These are phyloP conservation scores for Myotis findleyi DNA, from an alignment of 2,797 vertebrate genomes.

Conservation along the genomic window DNA sequence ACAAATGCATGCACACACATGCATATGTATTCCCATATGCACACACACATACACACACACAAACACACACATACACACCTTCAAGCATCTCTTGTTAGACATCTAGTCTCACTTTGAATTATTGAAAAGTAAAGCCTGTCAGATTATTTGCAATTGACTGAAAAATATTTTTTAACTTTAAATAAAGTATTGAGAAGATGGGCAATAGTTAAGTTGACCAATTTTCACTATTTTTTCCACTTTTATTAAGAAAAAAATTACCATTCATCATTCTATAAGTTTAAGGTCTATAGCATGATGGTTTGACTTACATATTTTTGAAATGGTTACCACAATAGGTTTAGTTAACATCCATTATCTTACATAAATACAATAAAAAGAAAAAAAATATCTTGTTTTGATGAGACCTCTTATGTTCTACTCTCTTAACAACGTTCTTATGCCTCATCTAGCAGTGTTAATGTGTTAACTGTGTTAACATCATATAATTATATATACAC, in stretches of 20 bases:
- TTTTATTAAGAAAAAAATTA: constrained; percentile 20
- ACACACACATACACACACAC: neutral
- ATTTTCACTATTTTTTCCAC: constrained; percentile 59
- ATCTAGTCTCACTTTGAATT: neutral
- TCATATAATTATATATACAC: neutral
- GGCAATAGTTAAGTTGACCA: constrained; percentile 50
- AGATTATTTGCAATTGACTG: neutral
- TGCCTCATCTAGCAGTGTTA: neutral
- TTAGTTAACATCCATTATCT: neutral
- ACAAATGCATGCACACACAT: neutral
- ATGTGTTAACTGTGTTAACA: neutral
- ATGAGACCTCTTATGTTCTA: neutral
- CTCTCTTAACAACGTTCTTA: neutral
- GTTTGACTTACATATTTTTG: neutral
- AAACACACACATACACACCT: neutral
- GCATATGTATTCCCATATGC: neutral
- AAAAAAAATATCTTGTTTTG: neutral
- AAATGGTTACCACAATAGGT: neutral
- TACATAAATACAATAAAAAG: neutral
- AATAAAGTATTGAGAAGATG: constrained; percentile 46
- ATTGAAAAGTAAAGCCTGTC: neutral
- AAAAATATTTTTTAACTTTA: neutral
- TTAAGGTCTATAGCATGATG: neutral
- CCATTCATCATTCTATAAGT: neutral
- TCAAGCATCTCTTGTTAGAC: neutral